phyloP scores from a whole-genome alignment of 2,888 invertebrate genomes.

The Diogma glabrata region DNA sequence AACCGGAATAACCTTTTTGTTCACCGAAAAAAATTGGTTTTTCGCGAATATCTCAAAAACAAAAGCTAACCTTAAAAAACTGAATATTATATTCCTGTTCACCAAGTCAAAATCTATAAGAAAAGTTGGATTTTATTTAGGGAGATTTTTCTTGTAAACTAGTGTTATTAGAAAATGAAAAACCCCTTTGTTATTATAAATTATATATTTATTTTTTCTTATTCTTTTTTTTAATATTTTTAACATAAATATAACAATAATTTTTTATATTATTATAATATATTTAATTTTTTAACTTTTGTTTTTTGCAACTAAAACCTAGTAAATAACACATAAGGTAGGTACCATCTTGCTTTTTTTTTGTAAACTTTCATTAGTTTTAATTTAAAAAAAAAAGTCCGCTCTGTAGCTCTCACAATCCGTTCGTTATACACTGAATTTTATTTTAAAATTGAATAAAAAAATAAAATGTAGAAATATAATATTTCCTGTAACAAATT shows the following conservation, averaged over 20 bases:
- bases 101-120: too few relatives aligned
- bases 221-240: background rate
- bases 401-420: too few relatives aligned
- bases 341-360: conserved; percentile 5
- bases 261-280: background rate
- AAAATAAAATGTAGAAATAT: background rate
- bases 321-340: conserved; percentile 8
- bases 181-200: too few relatives aligned
- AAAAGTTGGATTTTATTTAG: too few relatives aligned
- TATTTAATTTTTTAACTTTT: background rate
- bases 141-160: too few relatives aligned
- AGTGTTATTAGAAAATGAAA: too few relatives aligned
- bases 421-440: conserved; percentile 1
- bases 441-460: background rate
- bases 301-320: conserved; percentile 6
- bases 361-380: background rate
- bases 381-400: too few relatives aligned
- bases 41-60: too few relatives aligned
- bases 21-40: too few relatives aligned
- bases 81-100: too few relatives aligned
- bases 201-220: conserved; percentile 7
- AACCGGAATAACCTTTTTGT: too few relatives aligned
- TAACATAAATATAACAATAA: conserved; percentile 6
- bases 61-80: too few relatives aligned
- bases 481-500: background rate